Conservation (phyloP, 1,140 invertebrate species). For the Triops longicaudatus region DNA sequence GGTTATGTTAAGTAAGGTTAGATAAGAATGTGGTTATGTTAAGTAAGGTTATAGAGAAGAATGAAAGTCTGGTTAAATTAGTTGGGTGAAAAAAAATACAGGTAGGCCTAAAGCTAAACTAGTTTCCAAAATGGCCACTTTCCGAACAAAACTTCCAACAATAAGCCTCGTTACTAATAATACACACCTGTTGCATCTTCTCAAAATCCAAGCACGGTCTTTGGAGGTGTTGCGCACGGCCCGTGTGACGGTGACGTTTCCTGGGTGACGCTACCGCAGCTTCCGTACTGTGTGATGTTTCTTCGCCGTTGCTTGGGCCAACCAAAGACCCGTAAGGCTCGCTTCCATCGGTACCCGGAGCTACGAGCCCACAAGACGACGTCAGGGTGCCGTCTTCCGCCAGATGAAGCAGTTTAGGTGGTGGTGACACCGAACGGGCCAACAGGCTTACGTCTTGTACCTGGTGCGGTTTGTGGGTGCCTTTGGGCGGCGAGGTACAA, state of each 20-base stretch:
- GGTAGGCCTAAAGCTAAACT: background rate
- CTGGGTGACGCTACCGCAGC: constrained; percentile 37
- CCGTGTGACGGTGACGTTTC: constrained; percentile 45
- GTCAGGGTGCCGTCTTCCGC: constrained; percentile 27
- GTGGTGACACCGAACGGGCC: constrained; percentile 53
- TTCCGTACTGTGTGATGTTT: constrained; percentile 22
- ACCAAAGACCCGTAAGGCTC: constrained; percentile 16
- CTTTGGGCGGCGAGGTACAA: constrained; percentile 75
- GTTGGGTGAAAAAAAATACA: background rate
- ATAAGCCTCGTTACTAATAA: too few species aligned
- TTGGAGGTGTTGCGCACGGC: constrained; percentile 53
- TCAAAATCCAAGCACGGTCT: constrained; percentile 88
- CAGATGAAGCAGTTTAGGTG: constrained; percentile 61
- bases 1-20: too few species aligned
- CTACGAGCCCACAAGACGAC: background rate
- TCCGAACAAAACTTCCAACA: too few species aligned
- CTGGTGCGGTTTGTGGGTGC: constrained; percentile 63
- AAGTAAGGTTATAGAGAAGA: too few species aligned
- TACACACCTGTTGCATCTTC: constrained; percentile 86
- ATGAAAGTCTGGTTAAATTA: too few species aligned
- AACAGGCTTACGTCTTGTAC: background rate
- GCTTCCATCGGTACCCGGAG: too few species aligned
- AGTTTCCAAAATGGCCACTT: background rate
- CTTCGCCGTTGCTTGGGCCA: constrained; percentile 18
- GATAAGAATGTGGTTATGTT: too few species aligned